Evolutionary conservation across 1,140 invertebrate species (phyloP).

Genomic region (Drosophila kanapiae): DNA sequence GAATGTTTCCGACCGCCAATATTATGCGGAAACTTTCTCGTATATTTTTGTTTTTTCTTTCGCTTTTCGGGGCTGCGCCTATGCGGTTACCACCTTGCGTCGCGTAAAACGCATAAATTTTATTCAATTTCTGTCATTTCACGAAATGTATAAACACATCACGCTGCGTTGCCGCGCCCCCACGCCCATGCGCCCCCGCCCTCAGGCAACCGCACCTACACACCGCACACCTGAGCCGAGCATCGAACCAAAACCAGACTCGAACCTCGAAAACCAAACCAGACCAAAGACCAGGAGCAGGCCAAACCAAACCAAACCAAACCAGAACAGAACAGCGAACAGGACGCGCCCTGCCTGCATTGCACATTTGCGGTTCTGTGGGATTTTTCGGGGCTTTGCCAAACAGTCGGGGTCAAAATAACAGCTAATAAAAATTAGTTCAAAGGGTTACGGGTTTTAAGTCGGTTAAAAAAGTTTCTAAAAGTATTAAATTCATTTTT

Average conservation of each 20-base stretch:
- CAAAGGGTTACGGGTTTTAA: not conserved
- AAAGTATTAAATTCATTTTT: not conserved
- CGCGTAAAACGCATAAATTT: conserved; percentile 71
- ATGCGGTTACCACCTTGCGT: conserved; percentile 54
- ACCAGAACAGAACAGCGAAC: conserved; percentile 20
- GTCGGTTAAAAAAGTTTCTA: not conserved
- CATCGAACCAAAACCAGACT: conserved; percentile 32
- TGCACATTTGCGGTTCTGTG: conserved; percentile 61
- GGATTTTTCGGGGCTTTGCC: conserved; percentile 20
- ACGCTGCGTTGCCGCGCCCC: conserved; percentile 31
- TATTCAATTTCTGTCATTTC: conserved; percentile 82
- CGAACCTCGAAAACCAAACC: conserved; percentile 40
- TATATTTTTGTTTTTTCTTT: conserved; percentile 10
- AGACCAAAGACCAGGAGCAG: conserved; percentile 19
- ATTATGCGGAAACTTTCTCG: conserved; percentile 35
- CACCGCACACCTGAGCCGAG: conserved; percentile 51
- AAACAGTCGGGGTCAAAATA: conserved; percentile 6
- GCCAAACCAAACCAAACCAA: conserved; percentile 23
- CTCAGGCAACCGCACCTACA: conserved; percentile 38
- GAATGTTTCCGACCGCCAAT: conserved; percentile 27
- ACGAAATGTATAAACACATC: conserved; percentile 81
- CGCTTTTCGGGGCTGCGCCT: conserved; percentile 24
- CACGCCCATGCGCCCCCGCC: not conserved
- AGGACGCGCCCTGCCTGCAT: conserved; percentile 37
- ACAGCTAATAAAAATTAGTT: conserved; percentile 12